Evolutionary conservation across 1,140 invertebrate genomes (phyloP).

Genomic region (Leptoteleia sp.): DNA sequence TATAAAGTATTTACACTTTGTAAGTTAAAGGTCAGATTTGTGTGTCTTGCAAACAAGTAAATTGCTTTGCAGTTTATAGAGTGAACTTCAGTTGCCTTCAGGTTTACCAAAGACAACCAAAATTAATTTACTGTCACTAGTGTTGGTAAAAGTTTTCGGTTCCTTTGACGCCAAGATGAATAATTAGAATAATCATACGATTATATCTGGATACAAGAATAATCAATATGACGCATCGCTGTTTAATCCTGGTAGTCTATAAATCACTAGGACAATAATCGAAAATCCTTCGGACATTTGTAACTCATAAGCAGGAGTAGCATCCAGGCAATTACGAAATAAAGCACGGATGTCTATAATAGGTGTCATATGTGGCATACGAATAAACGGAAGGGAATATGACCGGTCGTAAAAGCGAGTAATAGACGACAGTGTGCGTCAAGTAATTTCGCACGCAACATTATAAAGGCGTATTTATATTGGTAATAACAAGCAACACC

Average conservation of each 20-base stretch:
- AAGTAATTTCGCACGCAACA: slow-evolving; percentile 44
- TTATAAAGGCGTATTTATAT: slow-evolving; percentile 51
- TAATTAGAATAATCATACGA: too few relatives aligned
- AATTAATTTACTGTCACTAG: slow-evolving; percentile 2
- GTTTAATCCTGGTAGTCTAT: slow-evolving; percentile 9
- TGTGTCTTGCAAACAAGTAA: slow-evolving; percentile 4
- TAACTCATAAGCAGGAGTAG: slow-evolving; percentile 27
- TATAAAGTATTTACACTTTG: background rate
- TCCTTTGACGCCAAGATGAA: background rate
- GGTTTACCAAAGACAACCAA: slow-evolving; percentile 8
- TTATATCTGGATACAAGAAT: too few relatives aligned
- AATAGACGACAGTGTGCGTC: slow-evolving; percentile 28
- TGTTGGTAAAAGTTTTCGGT: background rate
- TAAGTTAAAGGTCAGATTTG: background rate
- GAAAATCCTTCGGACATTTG: slow-evolving; percentile 29
- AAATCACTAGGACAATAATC: slow-evolving; percentile 26
- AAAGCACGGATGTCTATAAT: slow-evolving; percentile 55
- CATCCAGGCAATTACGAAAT: slow-evolving; percentile 35
- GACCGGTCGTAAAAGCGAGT: slow-evolving; percentile 29
- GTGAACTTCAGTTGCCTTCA: background rate
- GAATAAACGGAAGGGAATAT: slow-evolving; percentile 39
- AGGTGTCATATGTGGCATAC: slow-evolving; percentile 44
- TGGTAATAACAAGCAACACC: slow-evolving; percentile 27
- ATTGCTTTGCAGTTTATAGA: slow-evolving; percentile 5
- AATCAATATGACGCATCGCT: too few relatives aligned